phyloP scores from a whole-genome alignment of 2,888 invertebrate genomes.

The Drosophila buzzatii region DNA sequence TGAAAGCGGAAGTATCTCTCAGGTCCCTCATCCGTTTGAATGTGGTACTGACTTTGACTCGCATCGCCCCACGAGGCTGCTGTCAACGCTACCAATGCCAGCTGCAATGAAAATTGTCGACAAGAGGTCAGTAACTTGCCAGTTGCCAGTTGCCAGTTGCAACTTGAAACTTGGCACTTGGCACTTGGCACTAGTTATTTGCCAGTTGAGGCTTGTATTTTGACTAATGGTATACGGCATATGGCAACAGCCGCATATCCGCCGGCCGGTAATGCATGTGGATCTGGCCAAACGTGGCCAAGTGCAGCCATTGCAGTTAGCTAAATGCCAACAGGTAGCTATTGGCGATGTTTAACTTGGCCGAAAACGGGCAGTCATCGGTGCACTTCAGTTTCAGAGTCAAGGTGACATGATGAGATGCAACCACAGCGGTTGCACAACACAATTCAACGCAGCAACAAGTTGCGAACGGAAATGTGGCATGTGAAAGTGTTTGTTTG shows the following conservation, averaged over 20 bases:
- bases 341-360: constrained; percentile 26
- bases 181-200: constrained; percentile 7
- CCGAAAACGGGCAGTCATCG: constrained; percentile 34
- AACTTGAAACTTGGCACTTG: constrained; percentile 6
- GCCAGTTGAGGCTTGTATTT: constrained; percentile 33
- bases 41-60: constrained; percentile 90
- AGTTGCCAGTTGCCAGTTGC: constrained; percentile 14
- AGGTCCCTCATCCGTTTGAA: constrained; percentile 96
- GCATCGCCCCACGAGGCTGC: constrained; percentile 82
- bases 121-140: constrained; percentile 49
- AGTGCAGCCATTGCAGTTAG: constrained; percentile 10
- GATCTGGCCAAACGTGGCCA: constrained; percentile 41
- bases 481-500: constrained; percentile 69
- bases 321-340: constrained; percentile 33
- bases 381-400: constrained; percentile 65
- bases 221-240: constrained; percentile 41
- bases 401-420: constrained; percentile 68
- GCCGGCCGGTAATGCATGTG: constrained; percentile 27
- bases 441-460: constrained; percentile 27
- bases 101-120: constrained; percentile 68
- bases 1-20: constrained; percentile 95
- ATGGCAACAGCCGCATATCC: constrained; percentile 25
- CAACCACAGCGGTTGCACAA: constrained; percentile 64
- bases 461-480: constrained; percentile 66
- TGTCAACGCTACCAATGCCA: constrained; percentile 65